Conservation (phyloP, 2,113 vertebrate species). For the Leptodactylus fuscus region DNA sequence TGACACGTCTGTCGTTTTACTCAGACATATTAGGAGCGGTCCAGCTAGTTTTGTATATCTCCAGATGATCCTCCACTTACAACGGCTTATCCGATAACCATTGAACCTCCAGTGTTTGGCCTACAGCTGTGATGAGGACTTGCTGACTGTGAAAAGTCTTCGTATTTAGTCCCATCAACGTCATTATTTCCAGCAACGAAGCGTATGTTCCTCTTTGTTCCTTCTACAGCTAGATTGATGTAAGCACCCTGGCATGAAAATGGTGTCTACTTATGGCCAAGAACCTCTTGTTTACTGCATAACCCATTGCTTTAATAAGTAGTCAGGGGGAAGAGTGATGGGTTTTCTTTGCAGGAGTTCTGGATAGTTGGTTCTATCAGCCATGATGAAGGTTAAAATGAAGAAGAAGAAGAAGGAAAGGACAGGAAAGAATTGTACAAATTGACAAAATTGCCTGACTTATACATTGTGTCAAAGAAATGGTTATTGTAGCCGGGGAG, state of each 20-base stretch:
- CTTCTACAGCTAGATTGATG: not conserved
- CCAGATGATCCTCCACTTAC: not conserved
- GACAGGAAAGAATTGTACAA: conserved; percentile 32
- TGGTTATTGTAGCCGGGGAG: not conserved
- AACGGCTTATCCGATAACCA: not conserved
- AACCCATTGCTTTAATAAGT: not conserved
- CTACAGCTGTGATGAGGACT: no score
- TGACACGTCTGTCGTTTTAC: no score
- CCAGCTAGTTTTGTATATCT: not conserved
- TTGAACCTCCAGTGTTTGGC: not conserved
- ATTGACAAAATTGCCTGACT: conserved; percentile 28
- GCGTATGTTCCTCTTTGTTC: not conserved
- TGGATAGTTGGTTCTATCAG: conserved; percentile 6
- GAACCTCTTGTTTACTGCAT: not conserved
- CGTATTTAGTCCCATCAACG: not conserved
- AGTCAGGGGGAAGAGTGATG: not conserved
- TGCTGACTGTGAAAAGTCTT: not conserved
- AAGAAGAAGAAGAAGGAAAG: conserved; percentile 5
- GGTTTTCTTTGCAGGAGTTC: conserved; percentile 14
- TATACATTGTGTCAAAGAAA: conserved; percentile 22
- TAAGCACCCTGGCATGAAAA: not conserved
- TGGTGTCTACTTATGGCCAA: not conserved
- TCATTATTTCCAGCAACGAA: not conserved
- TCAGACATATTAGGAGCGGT: no score
- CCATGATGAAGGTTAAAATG: conserved; percentile 3